Evolutionary conservation across 2,113 vertebrate genomes (phyloP).

Genomic region (Beaufortia kweichowensis): DNA sequence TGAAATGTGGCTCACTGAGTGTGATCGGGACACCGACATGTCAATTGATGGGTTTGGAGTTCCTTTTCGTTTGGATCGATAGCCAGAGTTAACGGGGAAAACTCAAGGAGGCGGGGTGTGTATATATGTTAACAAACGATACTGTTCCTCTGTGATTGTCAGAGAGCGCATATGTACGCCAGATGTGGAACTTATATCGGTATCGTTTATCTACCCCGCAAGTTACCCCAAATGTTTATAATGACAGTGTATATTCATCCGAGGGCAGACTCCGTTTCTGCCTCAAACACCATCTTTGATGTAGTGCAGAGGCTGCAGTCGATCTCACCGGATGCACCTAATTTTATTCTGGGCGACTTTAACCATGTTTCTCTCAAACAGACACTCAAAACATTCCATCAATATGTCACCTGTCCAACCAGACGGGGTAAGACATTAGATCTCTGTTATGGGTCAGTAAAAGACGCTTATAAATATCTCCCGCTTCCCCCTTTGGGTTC

Average conservation of each 20-base stretch:
- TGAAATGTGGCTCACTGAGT: slow-evolving; percentile 1
- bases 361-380: background rate
- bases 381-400: background rate
- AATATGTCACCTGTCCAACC: slow-evolving; percentile 7
- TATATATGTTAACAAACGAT: background rate
- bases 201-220: background rate
- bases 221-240: too few species aligned
- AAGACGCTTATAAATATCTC: background rate
- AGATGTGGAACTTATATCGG: background rate
- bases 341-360: background rate
- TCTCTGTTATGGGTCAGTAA: background rate
- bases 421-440: background rate
- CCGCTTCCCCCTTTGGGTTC: background rate
- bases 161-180: background rate
- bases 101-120: background rate
- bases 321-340: background rate
- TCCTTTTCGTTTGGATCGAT: background rate
- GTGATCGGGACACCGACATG: background rate
- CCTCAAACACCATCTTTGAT: background rate
- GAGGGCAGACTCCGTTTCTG: too few species aligned
- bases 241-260: too few species aligned
- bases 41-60: background rate
- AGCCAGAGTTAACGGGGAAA: background rate
- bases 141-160: background rate
- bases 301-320: background rate